These are phyloP conservation scores for Phylloscopus whistleri DNA, from an alignment of 2,113 vertebrate genomes.

Conservation along the genomic window DNA sequence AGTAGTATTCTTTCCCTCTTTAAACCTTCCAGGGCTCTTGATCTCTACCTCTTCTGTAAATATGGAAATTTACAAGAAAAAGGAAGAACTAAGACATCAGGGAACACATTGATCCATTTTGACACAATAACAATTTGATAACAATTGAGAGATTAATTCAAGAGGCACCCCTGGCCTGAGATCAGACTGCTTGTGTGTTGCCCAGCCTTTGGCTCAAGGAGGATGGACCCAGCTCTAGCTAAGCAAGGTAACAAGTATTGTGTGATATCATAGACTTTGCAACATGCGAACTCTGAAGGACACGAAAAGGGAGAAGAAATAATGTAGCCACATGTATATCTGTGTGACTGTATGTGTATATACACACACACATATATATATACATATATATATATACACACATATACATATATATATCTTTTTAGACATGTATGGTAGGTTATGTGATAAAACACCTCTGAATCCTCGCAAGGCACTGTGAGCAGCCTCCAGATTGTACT, in stretches of 20 bases:
- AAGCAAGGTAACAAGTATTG: background rate
- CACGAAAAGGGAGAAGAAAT: background rate
- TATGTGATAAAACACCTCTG: background rate
- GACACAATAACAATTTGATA: background rate
- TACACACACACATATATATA: no score
- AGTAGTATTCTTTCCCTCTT: background rate
- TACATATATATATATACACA: no score
- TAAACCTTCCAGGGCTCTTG: background rate
- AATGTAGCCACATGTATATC: background rate
- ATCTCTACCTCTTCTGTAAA: background rate
- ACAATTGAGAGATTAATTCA: background rate
- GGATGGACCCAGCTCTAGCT: fast-evolving
- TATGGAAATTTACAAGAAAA: background rate
- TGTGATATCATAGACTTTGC: background rate
- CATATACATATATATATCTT: no score
- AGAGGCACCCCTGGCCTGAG: background rate
- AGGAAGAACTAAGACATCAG: background rate
- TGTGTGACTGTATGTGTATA: background rate
- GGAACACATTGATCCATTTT: background rate
- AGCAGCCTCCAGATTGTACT: background rate
- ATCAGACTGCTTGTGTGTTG: fast-evolving
- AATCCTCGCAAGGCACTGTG: background rate
- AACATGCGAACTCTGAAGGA: background rate
- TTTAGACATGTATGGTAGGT: fast-evolving
- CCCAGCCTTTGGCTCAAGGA: background rate